These are phyloP conservation scores for Rotaria macrura DNA, from an alignment of 2,888 invertebrate species.

Conservation along the genomic window DNA sequence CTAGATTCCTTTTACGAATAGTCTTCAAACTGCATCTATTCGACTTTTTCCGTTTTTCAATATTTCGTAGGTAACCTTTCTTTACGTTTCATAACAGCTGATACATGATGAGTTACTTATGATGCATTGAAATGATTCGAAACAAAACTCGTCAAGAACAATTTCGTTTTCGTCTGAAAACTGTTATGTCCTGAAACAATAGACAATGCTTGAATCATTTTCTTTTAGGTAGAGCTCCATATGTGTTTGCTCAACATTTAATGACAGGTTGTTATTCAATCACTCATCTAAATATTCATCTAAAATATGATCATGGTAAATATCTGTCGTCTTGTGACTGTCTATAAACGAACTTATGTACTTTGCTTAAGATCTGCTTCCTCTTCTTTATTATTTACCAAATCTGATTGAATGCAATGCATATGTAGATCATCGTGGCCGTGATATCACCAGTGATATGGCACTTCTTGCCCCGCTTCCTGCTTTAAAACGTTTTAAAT, in stretches of 20 bases:
- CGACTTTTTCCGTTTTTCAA: no score
- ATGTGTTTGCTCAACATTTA: background rate
- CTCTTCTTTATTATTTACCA: background rate
- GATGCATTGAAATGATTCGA: no score
- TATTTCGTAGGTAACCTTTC: no score
- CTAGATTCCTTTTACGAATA: no score
- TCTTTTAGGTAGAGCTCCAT: background rate
- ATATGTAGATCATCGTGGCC: background rate
- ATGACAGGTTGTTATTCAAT: background rate
- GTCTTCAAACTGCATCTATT: no score
- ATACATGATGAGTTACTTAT: no score
- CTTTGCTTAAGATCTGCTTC: background rate
- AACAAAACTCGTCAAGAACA: no score
- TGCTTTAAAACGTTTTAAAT: background rate
- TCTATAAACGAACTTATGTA: background rate
- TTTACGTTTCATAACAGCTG: no score
- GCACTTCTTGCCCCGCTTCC: background rate
- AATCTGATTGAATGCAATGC: background rate
- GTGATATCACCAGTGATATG: background rate
- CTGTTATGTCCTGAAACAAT: no score
- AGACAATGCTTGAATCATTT: background rate
- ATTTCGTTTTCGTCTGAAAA: no score
- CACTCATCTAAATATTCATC: background rate
- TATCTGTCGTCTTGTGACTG: background rate
- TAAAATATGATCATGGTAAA: background rate